phyloP scores from a whole-genome alignment of 1,140 invertebrate genomes.

The Papilio polytes region DNA sequence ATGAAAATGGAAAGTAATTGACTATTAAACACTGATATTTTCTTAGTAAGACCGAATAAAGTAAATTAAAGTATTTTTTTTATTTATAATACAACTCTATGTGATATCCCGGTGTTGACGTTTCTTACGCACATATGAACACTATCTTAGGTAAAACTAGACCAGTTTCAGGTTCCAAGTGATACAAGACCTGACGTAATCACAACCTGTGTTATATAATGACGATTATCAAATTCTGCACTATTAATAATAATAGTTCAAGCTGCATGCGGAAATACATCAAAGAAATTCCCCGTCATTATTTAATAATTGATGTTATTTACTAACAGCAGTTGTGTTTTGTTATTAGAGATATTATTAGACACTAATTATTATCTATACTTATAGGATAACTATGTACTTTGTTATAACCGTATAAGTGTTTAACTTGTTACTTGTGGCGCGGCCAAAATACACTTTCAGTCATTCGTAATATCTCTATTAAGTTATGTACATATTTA shows the following conservation, averaged over 20 bases:
- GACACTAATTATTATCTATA: no score
- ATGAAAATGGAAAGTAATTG: no score
- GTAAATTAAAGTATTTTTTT: no score
- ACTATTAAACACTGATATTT: no score
- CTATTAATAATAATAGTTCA: conserved; percentile 6
- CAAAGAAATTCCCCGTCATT: background rate
- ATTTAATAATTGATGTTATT: background rate
- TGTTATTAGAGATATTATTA: no score
- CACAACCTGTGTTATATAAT: conserved; percentile 49
- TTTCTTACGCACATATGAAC: conserved; percentile 43
- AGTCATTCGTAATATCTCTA: no score
- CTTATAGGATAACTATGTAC: no score
- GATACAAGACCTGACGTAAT: conserved; percentile 56
- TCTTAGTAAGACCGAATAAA: no score
- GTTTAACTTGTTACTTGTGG: no score
- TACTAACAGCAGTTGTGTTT: background rate
- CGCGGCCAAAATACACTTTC: no score
- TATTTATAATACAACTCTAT: conserved; percentile 44
- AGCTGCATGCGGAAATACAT: background rate
- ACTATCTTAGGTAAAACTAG: conserved; percentile 50
- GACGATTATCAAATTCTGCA: conserved; percentile 47
- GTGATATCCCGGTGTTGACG: conserved; percentile 30
- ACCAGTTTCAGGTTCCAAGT: conserved; percentile 46
- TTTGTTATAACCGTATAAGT: no score
- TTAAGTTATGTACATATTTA: no score